These are phyloP conservation scores for Hipparchia sbordonii DNA, from an alignment of 2,888 invertebrate genomes.

Conservation along the genomic window DNA sequence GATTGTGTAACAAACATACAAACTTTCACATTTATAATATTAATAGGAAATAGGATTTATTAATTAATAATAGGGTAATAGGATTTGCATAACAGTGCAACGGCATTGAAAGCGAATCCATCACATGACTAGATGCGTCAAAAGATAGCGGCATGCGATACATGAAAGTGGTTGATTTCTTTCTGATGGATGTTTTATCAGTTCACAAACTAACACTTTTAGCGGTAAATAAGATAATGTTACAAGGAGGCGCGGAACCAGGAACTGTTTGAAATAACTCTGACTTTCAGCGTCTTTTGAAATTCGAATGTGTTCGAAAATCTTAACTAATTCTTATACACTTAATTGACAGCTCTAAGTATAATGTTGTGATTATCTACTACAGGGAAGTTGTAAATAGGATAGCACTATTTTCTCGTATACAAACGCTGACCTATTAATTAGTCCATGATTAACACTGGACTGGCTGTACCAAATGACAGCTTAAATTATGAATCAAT, in stretches of 20 bases:
- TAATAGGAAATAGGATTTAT: too few species aligned
- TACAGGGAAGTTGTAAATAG: too few species aligned
- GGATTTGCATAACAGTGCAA: conserved; percentile 3
- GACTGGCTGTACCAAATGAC: too few species aligned
- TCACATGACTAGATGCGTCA: conserved; percentile 18
- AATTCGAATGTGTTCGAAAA: too few species aligned
- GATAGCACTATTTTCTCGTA: too few species aligned
- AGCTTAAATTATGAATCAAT: too few species aligned
- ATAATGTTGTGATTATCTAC: background rate
- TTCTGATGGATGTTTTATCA: conserved; percentile 19
- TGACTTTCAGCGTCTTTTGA: background rate
- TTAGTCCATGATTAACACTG: too few species aligned
- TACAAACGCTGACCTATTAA: too few species aligned
- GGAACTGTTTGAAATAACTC: background rate
- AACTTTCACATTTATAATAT: too few species aligned
- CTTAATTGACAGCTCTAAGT: background rate
- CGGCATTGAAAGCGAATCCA: conserved; percentile 19
- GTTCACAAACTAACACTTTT: background rate
- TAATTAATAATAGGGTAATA: too few species aligned
- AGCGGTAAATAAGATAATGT: background rate
- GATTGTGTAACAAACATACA: too few species aligned
- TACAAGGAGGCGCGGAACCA: background rate
- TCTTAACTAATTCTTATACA: background rate
- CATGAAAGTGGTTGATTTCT: conserved; percentile 20
- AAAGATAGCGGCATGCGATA: conserved; percentile 23